Percentiles rank a stretch among this genome's conserved stretches.
Conservation (phyloP, 2,888 invertebrate genomes). For the Eupithecia vulgata region DNA sequence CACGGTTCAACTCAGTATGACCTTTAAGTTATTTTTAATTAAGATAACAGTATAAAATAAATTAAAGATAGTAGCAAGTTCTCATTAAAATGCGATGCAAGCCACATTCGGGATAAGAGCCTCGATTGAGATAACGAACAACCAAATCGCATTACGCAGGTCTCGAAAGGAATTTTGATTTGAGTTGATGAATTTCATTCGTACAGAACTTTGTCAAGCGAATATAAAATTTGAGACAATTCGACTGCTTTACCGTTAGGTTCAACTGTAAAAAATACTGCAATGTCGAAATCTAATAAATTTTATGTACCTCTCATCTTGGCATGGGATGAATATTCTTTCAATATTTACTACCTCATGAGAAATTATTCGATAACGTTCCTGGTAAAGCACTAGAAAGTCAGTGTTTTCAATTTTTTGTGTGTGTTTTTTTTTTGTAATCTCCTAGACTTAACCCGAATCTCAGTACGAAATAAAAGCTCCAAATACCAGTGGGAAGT, state of each 20-base stretch:
- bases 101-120: conserved; percentile 35
- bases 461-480: neutral
- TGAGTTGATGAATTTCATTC: conserved; percentile 15
- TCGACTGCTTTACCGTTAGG: neutral
- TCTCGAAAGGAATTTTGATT: conserved; percentile 31
- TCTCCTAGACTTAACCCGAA: neutral
- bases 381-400: neutral
- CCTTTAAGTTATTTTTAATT: conserved; percentile 48
- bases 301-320: neutral
- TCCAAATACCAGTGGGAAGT: neutral
- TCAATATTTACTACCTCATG: neutral
- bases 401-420: too few relatives aligned
- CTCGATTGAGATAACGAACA: conserved; percentile 33
- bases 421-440: neutral
- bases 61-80: conserved; percentile 39
- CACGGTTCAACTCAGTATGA: conserved; percentile 36
- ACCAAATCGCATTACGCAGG: conserved; percentile 33
- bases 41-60: conserved; percentile 46
- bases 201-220: conserved; percentile 8
- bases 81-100: conserved; percentile 40
- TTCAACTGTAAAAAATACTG: neutral
- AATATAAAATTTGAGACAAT: conserved; percentile 3
- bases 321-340: neutral
- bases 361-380: neutral
- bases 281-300: neutral